Evolutionary conservation across 2,888 invertebrate species (phyloP), one percentile per base, ranked within the genome.

Genomic region (Lydus trimaculatus): DNA sequence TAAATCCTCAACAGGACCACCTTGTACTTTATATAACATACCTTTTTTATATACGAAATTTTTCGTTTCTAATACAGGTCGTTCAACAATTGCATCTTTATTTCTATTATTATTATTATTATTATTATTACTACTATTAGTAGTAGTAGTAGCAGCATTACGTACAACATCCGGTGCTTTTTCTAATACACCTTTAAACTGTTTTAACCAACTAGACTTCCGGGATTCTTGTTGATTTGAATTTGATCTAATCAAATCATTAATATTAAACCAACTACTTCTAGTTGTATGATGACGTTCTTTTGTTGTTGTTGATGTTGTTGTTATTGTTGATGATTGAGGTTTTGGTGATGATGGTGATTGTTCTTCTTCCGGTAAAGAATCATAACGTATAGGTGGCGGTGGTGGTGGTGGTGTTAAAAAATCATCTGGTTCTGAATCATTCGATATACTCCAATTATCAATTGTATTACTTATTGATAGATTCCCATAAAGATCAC

Each of bases 1-100:
- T 66, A 92, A 86, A 73, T 92, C 91, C 75, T 92, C 92, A 1
- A 92, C 91, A 0, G 90, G 89, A 9, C 91, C 90, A 8, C 87
- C 86, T 5, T 87, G 87, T 48, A 89, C 86, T 77, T 88, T 87
- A 68, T 89, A 90, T 70, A 92, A 82, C 75, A 88, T 86, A 0
- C 92, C 92, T 76, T 88, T 88, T 75, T 89, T 91, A 71, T 88
- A 88, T 7, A 88, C 85, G 3, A 87, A 84, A 66, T 86, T 82
- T 60, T 82, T 83, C 20, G 87, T 77, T 17, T 82, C 87, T 28
- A 90, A 80, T 36, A 86, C 81, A 0, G 91, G 91, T 71, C 88
- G 83, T 63, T 88, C 87, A 43, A 91, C 84, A 56, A 81, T 78
- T 63, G 78, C 81, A 31, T 83, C 61, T 68, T 70, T 73, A 58